Conservation (phyloP, 2,797 vertebrate species). For the Setipinna tenuifilis region DNA sequence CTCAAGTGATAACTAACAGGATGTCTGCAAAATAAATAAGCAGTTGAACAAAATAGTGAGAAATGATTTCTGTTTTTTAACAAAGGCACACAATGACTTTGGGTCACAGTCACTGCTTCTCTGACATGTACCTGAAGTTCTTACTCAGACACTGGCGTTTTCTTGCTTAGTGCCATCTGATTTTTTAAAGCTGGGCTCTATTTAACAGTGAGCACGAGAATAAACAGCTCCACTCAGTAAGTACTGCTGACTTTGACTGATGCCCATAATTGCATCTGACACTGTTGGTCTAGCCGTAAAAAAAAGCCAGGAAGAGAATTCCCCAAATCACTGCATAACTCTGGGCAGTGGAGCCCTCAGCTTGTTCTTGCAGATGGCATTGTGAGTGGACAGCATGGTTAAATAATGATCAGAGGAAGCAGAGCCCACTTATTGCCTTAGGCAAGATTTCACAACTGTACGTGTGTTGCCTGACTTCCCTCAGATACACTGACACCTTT, state of each 20-base stretch:
- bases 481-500: too few species aligned
- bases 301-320: slow-evolving; percentile 34
- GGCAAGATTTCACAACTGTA: background rate
- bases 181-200: background rate
- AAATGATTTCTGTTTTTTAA: background rate
- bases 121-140: background rate
- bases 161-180: background rate
- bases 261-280: slow-evolving; percentile 40
- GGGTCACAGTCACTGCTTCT: background rate
- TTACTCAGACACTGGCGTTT: background rate
- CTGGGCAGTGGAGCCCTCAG: background rate
- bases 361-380: background rate
- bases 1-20: too few species aligned
- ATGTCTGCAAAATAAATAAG: background rate
- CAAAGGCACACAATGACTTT: background rate
- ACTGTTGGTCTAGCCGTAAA: slow-evolving; percentile 33
- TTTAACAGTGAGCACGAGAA: background rate
- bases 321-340: slow-evolving; percentile 27
- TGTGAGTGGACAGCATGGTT: background rate
- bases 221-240: slow-evolving; percentile 2
- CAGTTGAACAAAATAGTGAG: background rate
- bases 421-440: background rate
- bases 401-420: background rate
- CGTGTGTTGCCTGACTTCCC: background rate
- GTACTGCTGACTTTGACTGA: slow-evolving; percentile 22